These are phyloP conservation scores for Apodemia zela DNA, from an alignment of 2,888 invertebrate species.

Conservation along the genomic window DNA sequence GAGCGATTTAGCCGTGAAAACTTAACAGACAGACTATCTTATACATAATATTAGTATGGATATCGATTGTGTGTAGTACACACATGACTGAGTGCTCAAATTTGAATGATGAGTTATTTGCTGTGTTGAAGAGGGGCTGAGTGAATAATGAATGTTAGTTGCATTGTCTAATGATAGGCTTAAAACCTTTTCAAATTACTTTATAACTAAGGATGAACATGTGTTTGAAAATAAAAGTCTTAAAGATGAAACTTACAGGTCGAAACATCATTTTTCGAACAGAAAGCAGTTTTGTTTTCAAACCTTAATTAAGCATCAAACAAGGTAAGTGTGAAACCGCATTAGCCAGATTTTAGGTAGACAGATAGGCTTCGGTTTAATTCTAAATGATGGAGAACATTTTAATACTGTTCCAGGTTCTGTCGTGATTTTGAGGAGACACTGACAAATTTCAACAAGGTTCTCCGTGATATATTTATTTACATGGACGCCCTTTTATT, in stretches of 20 bases:
- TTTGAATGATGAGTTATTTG: background rate
- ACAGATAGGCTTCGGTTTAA: background rate
- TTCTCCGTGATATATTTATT: background rate
- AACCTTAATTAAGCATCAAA: background rate
- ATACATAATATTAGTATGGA: too few species aligned
- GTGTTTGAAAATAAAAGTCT: too few species aligned
- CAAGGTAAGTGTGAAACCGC: background rate
- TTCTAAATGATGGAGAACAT: background rate
- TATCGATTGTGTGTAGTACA: too few species aligned
- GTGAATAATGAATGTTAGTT: background rate
- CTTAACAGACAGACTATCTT: too few species aligned
- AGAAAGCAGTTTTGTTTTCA: too few species aligned
- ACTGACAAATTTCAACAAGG: background rate
- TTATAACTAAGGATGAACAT: background rate
- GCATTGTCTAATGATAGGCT: background rate
- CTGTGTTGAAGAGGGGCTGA: background rate
- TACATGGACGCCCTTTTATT: constrained; percentile 4
- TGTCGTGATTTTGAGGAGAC: background rate
- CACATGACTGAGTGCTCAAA: background rate
- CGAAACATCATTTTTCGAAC: background rate
- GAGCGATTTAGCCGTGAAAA: too few species aligned
- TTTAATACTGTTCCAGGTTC: background rate
- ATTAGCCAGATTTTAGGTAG: background rate
- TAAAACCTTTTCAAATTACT: background rate
- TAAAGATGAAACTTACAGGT: background rate